Evolutionary conservation across 2,797 vertebrate genomes (phyloP).

Genomic region (Hyperoplus lanceolatus): DNA sequence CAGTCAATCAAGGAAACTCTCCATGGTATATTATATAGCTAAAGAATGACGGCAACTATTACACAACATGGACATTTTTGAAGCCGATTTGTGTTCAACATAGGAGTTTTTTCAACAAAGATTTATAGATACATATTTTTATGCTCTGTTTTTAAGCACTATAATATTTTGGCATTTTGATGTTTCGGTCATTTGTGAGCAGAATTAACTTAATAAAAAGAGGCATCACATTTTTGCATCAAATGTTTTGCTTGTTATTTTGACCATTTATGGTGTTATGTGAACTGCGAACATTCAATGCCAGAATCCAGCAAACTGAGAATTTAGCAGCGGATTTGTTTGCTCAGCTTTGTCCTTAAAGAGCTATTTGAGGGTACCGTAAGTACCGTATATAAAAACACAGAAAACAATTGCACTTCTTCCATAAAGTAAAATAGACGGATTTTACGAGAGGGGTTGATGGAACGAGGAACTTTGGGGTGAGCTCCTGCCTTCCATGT

Average conservation of each 20-base stretch:
- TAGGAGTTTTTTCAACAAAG: slow-evolving; percentile 61
- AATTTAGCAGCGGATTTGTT: slow-evolving; percentile 57
- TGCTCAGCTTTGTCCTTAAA: slow-evolving; percentile 82
- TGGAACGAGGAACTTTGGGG: slow-evolving; percentile 24
- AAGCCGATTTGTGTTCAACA: slow-evolving; percentile 38
- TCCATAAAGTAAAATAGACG: slow-evolving; percentile 64
- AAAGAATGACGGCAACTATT: slow-evolving; percentile 70
- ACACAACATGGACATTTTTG: slow-evolving; percentile 51
- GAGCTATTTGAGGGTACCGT: slow-evolving; percentile 74
- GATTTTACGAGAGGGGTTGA: slow-evolving; percentile 32
- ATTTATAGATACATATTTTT: slow-evolving; percentile 53
- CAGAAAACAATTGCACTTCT: slow-evolving; percentile 89
- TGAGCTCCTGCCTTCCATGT: slow-evolving; percentile 25
- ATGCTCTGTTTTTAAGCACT: slow-evolving; percentile 19
- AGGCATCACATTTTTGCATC: slow-evolving; percentile 36
- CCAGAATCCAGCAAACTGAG: slow-evolving; percentile 23
- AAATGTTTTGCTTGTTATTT: slow-evolving; percentile 25
- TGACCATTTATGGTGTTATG: slow-evolving; percentile 26
- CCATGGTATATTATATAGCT: slow-evolving; percentile 72
- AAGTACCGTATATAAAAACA: slow-evolving; percentile 62
- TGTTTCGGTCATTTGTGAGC: slow-evolving; percentile 26
- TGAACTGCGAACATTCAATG: slow-evolving; percentile 33
- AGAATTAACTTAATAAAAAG: slow-evolving; percentile 17
- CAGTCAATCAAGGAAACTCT: slow-evolving; percentile 64
- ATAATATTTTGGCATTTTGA: slow-evolving; percentile 50